phyloP scores from a whole-genome alignment of 2,888 invertebrate species.

The Campoplex nolae region DNA sequence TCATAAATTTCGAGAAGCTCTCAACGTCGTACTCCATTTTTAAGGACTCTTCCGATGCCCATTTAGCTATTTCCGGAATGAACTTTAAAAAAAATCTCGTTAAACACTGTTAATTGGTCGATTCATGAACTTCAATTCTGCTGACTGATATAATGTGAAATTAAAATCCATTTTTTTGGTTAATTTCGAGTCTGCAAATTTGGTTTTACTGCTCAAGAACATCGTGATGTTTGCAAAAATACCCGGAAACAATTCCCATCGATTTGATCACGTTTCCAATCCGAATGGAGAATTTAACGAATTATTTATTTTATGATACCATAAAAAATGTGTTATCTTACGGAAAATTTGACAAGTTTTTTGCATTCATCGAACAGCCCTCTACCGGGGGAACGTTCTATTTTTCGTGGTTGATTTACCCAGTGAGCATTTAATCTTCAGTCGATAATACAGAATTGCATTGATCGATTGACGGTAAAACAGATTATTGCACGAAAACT shows the following conservation, averaged over 20 bases:
- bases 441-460: not conserved
- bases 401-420: not conserved
- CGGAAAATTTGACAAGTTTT: not conserved
- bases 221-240: not conserved
- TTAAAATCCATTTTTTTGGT: not conserved
- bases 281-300: not conserved
- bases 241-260: not conserved
- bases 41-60: not conserved
- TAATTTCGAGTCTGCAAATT: not conserved
- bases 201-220: not conserved
- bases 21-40: not conserved
- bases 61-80: not conserved
- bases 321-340: not conserved
- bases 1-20: not conserved
- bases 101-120: not conserved
- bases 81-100: not conserved
- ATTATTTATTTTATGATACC: not conserved
- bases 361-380: not conserved
- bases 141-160: not conserved
- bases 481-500: not conserved
- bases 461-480: not conserved
- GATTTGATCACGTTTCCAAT: not conserved
- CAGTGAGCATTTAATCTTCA: not conserved
- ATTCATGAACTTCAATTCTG: not conserved
- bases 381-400: not conserved